Conservation (phyloP, 2,113 vertebrate genomes). For the Stegastes partitus region DNA sequence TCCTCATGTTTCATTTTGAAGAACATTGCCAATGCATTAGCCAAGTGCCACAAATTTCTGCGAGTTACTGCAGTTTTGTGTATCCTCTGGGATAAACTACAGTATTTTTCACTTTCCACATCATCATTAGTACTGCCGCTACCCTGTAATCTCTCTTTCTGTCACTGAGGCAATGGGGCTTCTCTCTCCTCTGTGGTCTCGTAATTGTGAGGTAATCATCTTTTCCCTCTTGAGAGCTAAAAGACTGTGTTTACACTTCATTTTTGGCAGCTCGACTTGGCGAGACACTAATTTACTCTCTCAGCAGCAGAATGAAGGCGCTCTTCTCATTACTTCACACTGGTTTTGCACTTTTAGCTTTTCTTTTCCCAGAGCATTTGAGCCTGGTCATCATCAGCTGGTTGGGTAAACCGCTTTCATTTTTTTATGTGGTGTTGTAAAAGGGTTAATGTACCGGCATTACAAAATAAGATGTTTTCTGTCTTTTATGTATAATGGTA, state of each 20-base stretch:
- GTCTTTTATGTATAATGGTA: not conserved
- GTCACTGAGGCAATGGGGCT: conserved; percentile 70
- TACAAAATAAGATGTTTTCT: not conserved
- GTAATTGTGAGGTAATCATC: conserved; percentile 81
- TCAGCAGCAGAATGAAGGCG: conserved; percentile 50
- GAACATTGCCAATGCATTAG: conserved; percentile 18
- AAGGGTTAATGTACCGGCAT: not conserved
- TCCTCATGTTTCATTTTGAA: conserved; percentile 48
- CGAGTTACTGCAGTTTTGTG: conserved; percentile 58
- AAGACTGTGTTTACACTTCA: conserved; percentile 78
- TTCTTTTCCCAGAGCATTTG: conserved; percentile 23
- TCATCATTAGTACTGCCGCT: conserved; percentile 67
- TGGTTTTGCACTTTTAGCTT: conserved; percentile 21
- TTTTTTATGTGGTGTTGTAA: not conserved
- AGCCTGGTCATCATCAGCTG: conserved; percentile 14
- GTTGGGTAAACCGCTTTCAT: conserved; percentile 8
- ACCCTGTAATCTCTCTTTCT: conserved; percentile 77
- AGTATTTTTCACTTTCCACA: conserved; percentile 64
- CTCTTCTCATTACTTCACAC: conserved; percentile 61
- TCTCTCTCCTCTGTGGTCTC: conserved; percentile 70
- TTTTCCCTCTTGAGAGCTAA: conserved; percentile 76
- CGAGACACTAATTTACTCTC: conserved; percentile 73
- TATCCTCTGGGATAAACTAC: conserved; percentile 56
- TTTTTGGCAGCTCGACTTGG: conserved; percentile 71
- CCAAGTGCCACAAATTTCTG: conserved; percentile 56